Base-by-base conservation (phyloP, 2,113 vertebrate species). In the Engraulis encrasicolus region DNA sequence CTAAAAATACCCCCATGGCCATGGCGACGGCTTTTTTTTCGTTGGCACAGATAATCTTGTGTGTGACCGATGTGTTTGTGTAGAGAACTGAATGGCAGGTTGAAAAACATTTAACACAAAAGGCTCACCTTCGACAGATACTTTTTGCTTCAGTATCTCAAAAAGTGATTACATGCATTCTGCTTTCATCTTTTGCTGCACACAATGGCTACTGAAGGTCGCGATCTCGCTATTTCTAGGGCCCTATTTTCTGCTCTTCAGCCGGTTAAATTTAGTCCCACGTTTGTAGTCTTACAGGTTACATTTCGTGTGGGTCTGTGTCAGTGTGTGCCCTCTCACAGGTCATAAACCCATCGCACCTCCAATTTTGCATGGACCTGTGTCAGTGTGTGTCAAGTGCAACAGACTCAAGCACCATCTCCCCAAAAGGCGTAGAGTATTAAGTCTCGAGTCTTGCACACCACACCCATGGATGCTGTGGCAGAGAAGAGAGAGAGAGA, bases 71-170 rank as follows among this genome's bases (percentile, higher is more conserved):
- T 74, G 82, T 27, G 31, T 17, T 14, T 74, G 82, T 84, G 85
- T 81, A 71, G 48, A n/a, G 40, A 71, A 58, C 37, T 50, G 40
- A 27, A 80, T 37, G 66, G n/a, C n/a, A 81, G 37, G 54, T 6
- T 81, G 66, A 15, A 81, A 91, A 9, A 89, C 83, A 82, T n/a
- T n/a, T n/a, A 85, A 84, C 81, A 78, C 48, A 90, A 82, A 38
- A 38, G 61, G 52, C 81, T 86, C 38, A 89, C 89, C 86, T 91
- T 90, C 84, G 80, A 84, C n/a, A n/a, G n/a, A n/a, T n/a, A n/a
- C 79, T 81, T 40, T 31, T 27, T 2, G 66, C 31, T 74, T 14
- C 1, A 36, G 66, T 34, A 3, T 9, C 40, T 34, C 31, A 34
- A 11, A 34, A 74, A 11, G 4, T 27, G 31, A 74, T 74, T 74